Base-by-base conservation (phyloP, 1,140 invertebrate species). In the Zaprionus gabonicus region DNA sequence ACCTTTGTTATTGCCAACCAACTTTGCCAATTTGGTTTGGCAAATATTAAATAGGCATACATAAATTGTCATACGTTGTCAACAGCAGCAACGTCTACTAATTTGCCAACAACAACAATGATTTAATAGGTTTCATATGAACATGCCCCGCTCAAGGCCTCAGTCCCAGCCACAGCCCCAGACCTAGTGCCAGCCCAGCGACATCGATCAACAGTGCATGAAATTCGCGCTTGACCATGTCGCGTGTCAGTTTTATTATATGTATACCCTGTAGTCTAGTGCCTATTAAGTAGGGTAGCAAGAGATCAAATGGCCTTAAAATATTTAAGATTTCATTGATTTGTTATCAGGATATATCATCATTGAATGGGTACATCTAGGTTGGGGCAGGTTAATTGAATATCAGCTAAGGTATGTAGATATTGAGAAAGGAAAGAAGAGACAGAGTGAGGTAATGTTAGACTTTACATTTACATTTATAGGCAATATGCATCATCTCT, bases 201-300 rank as follows among this genome's bases (percentile, higher is more conserved):
- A 63, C 82, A 85, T 76, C 75, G 68, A 79, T 70, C 83, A 83
- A 63, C 80, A 79, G 57, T 70, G 81, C 81, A 84, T 84, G 85
- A 84, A 84, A 88, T 88, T 76, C 73, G 62, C 70, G 65, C 71
- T 81, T 88, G 78, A 88, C 81, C 84, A 83, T 83, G 84, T 81
- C 59, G 71, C 75, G 59, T 75, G 72, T 71, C 66, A 73, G 71
- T 67, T 77, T 55, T 79, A 78, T 81, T 69, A 73, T 64, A 53
- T 44, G 3, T 46, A 68, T 78, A 74, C 71, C 71, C 60, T 66
- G 56, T 60, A 70, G 5, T 9, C 1, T 58, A 34, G 7, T 23
- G 17, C 10, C 1, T 25, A 25, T 20, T 13, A 4, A 17, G 4
- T 4, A 25, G 46, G 46, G 46, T 51, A 25, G 53, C 4, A 9